A percentile compares a stretch with the other conserved stretches of the same genome.
Conservation (phyloP, 2,113 vertebrate species). For the Antechinus flavipes region DNA sequence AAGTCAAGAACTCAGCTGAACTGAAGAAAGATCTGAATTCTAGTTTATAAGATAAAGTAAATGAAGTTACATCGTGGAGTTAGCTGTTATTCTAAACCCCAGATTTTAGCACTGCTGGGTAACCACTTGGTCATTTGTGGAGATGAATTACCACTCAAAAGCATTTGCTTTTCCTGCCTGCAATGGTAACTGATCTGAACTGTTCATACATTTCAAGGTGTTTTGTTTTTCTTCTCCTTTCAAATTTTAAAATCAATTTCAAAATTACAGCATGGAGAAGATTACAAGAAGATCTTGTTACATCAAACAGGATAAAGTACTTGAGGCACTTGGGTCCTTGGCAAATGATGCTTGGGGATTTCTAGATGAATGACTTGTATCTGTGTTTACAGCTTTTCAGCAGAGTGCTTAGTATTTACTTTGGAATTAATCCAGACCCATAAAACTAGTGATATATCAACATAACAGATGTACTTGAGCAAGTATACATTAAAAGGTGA, state of each 20-base stretch:
- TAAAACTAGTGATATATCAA: constrained; percentile 78
- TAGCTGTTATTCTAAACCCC: background rate
- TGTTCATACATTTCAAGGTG: background rate
- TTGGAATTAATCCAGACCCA: constrained; percentile 81
- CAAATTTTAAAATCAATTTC: constrained; percentile 22
- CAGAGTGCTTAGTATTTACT: constrained; percentile 78
- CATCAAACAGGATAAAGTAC: constrained; percentile 46
- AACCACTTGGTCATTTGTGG: background rate
- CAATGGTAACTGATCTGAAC: constrained; percentile 14
- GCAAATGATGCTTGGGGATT: constrained; percentile 51
- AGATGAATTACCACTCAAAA: background rate
- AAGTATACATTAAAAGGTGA: constrained; percentile 59
- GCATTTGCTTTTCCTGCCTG: background rate
- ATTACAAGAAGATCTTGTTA: constrained; percentile 15
- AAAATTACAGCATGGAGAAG: constrained; percentile 32
- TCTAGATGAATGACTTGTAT: constrained; percentile 56
- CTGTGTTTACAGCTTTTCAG: constrained; percentile 73
- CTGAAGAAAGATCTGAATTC: background rate
- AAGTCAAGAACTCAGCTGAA: background rate
- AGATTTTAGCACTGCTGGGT: background rate
- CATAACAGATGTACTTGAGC: constrained; percentile 66
- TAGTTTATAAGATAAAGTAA: background rate
- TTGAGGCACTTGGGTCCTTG: constrained; percentile 54
- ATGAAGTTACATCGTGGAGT: background rate
- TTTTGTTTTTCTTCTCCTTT: background rate